These are phyloP conservation scores for Notolabrus celidotus DNA, from an alignment of 2,797 vertebrate species.

Conservation along the genomic window DNA sequence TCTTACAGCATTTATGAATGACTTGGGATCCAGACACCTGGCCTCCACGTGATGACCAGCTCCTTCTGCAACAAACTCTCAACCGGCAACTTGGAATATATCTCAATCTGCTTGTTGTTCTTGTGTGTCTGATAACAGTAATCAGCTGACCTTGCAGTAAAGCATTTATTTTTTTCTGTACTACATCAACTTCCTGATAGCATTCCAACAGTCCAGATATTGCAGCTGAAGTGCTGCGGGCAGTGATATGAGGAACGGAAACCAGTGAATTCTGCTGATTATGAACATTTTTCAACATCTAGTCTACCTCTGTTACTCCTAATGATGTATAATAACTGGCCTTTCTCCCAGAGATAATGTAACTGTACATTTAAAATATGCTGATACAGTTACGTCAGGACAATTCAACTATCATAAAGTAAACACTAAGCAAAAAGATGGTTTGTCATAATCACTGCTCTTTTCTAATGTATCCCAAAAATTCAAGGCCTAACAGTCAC, in stretches of 20 bases:
- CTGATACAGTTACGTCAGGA: too few species aligned
- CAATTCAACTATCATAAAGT: not conserved
- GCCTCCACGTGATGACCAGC: not conserved
- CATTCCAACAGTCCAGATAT: not conserved
- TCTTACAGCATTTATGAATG: conserved; percentile 37
- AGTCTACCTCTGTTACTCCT: conserved; percentile 5
- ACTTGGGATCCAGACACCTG: conserved; percentile 28
- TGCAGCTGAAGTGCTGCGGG: conserved; percentile 8
- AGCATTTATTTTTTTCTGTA: conserved; percentile 6
- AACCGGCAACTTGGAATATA: not conserved
- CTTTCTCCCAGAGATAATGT: too few species aligned
- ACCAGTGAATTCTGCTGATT: conserved; percentile 35
- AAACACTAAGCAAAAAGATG: not conserved
- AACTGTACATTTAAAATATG: too few species aligned
- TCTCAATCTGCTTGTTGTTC: not conserved
- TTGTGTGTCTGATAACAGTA: conserved; percentile 9
- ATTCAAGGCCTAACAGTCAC: conserved; percentile 16
- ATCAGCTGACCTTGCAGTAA: conserved; percentile 15
- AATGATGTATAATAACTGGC: too few species aligned
- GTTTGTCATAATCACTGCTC: not conserved
- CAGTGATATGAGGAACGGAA: conserved; percentile 27
- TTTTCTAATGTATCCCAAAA: not conserved
- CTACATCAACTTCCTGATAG: conserved; percentile 28
- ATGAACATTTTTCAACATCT: conserved; percentile 22
- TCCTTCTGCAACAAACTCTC: conserved; percentile 1